These are phyloP conservation scores for Scaptomyza graminum DNA, from an alignment of 1,140 invertebrate species.

Conservation along the genomic window DNA sequence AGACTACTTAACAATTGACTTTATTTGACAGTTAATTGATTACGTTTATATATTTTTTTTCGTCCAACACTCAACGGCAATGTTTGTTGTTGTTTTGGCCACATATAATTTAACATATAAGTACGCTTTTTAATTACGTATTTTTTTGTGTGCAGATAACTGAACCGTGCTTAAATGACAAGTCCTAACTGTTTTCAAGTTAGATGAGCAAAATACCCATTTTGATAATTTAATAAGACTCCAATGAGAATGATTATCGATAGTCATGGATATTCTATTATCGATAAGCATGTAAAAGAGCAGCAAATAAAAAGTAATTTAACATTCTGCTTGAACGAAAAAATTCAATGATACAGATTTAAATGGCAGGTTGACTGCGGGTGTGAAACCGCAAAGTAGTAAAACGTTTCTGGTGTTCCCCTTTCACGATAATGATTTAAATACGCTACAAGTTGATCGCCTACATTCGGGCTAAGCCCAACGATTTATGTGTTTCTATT, in stretches of 20 bases:
- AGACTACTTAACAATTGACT: constrained; percentile 22
- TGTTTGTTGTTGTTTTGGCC: constrained; percentile 24
- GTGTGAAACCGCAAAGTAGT: constrained; percentile 19
- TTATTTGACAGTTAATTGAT: constrained; percentile 59
- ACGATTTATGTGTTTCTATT: constrained; percentile 3
- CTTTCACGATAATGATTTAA: background rate
- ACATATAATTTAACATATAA: constrained; percentile 23
- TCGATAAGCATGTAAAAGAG: no score
- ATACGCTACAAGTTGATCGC: no score
- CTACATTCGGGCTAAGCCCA: constrained; percentile 10
- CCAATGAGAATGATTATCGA: no score
- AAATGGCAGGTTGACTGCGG: constrained; percentile 8
- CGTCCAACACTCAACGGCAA: constrained; percentile 10
- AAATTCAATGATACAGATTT: constrained; percentile 10
- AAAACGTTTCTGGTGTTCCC: constrained; percentile 20
- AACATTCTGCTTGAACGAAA: no score
- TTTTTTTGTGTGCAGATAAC: background rate
- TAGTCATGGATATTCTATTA: no score
- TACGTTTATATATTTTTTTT: constrained; percentile 13
- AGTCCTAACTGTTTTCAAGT: background rate
- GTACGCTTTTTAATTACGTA: constrained; percentile 40
- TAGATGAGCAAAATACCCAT: no score
- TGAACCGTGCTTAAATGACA: background rate
- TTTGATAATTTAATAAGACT: no score
- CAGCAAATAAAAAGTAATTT: no score